phyloP scores from a whole-genome alignment of 2,888 invertebrate species.

The Phytoseiulus persimilis region DNA sequence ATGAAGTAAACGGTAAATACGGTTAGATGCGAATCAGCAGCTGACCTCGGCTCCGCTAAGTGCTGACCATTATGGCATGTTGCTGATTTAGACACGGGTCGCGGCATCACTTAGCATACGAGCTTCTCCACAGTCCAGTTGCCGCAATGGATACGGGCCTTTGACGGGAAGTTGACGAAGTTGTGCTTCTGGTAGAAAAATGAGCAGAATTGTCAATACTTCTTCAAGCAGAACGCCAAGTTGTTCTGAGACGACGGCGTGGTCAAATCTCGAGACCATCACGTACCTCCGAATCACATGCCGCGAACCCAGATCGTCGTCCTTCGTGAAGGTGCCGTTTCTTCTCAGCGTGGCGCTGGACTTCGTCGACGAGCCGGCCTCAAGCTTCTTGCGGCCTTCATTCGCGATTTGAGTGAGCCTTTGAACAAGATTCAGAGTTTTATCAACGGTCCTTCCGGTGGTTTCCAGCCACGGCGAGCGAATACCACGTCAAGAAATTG shows the following conservation, averaged over 20 bases:
- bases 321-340: conserved; percentile 17
- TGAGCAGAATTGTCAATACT: no score
- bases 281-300: not conserved
- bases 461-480: not conserved
- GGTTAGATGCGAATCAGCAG: not conserved
- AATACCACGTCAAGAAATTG: no score
- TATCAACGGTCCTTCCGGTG: not conserved
- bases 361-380: not conserved
- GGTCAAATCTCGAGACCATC: not conserved
- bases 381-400: conserved; percentile 22
- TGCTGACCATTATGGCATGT: not conserved
- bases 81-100: not conserved
- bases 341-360: conserved; percentile 6
- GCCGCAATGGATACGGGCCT: conserved; percentile 14
- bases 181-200: not conserved
- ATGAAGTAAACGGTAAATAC: not conserved
- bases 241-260: not conserved
- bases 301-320: not conserved
- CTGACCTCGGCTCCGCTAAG: not conserved
- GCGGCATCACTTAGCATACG: not conserved
- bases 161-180: conserved; percentile 12
- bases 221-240: no score
- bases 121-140: conserved; percentile 22
- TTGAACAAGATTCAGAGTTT: not conserved
- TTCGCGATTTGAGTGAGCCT: conserved; percentile 27